Conservation (phyloP, 2,797 vertebrate species). For the Betta splendens region DNA sequence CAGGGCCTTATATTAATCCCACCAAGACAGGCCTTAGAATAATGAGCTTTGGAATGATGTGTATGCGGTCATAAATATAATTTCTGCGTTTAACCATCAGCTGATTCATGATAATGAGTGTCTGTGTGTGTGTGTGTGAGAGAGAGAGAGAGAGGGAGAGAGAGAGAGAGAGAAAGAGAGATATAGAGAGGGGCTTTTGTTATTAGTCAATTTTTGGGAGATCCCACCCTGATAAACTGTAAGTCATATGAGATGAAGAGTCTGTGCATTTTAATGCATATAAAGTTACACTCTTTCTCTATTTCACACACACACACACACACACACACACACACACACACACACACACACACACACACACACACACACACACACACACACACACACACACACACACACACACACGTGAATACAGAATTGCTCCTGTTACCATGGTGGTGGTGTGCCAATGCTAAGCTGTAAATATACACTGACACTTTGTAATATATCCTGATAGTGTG, state of each 20-base stretch:
- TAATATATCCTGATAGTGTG: neutral
- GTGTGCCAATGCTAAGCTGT: neutral
- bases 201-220: slow-evolving; percentile 61
- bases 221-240: slow-evolving; percentile 48
- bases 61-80: slow-evolving; percentile 76
- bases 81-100: slow-evolving; percentile 73
- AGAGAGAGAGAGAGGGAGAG: neutral
- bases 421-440: slow-evolving; percentile 1
- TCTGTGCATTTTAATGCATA: slow-evolving; percentile 35
- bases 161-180: neutral
- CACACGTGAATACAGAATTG: neutral
- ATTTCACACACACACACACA: neutral
- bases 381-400: slow-evolving; percentile 1
- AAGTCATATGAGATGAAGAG: slow-evolving; percentile 54
- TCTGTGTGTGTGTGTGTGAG: slow-evolving; percentile 31
- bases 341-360: slow-evolving; percentile 6
- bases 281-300: slow-evolving; percentile 19
- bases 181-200: slow-evolving; percentile 27
- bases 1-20: slow-evolving; percentile 70
- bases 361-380: neutral
- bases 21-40: slow-evolving; percentile 72
- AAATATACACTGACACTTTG: neutral
- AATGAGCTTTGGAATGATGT: slow-evolving; percentile 75
- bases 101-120: slow-evolving; percentile 69
- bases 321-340: neutral